Evolutionary conservation across 1,140 invertebrate species (phyloP).

Genomic region (Lepidurus apus): DNA sequence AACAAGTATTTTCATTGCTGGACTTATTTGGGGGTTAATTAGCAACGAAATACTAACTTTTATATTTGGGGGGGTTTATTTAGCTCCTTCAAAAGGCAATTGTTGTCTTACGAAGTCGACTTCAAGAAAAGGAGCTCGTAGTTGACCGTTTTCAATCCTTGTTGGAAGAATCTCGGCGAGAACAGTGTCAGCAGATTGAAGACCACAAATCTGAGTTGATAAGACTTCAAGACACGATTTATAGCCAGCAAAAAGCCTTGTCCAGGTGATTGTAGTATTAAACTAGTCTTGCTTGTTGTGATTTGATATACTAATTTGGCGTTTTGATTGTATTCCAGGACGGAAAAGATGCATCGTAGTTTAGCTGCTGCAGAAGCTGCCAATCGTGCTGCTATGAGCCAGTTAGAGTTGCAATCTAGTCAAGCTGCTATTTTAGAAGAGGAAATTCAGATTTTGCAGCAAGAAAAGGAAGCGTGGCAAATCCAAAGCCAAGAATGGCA

Average conservation of each 20-base stretch:
- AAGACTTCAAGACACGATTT: conserved; percentile 28
- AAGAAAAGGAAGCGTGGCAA: conserved; percentile 24
- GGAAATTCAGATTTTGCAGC: conserved; percentile 9
- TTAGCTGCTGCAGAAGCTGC: conserved; percentile 29
- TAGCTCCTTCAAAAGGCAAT: conserved; percentile 28
- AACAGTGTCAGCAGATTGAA: conserved; percentile 27
- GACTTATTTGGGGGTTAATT: neutral
- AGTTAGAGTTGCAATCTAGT: conserved; percentile 28
- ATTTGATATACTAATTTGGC: neutral
- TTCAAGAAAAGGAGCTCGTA: conserved; percentile 27
- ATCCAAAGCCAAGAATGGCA: conserved; percentile 25
- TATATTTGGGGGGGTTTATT: neutral
- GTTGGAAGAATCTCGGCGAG: conserved; percentile 30
- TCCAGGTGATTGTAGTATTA: neutral
- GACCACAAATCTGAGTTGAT: conserved; percentile 29
- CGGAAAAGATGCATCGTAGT: neutral
- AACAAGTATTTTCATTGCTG: neutral
- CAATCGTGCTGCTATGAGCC: conserved; percentile 27
- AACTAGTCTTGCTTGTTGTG: neutral
- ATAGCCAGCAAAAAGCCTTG: conserved; percentile 29
- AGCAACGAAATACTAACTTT: neutral
- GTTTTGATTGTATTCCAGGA: conserved; percentile 23
- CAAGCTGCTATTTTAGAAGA: conserved; percentile 9
- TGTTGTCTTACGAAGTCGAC: neutral
- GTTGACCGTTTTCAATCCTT: conserved; percentile 24